Base-by-base conservation (phyloP, 2,113 vertebrate species). In the Hyaena hyaena region DNA sequence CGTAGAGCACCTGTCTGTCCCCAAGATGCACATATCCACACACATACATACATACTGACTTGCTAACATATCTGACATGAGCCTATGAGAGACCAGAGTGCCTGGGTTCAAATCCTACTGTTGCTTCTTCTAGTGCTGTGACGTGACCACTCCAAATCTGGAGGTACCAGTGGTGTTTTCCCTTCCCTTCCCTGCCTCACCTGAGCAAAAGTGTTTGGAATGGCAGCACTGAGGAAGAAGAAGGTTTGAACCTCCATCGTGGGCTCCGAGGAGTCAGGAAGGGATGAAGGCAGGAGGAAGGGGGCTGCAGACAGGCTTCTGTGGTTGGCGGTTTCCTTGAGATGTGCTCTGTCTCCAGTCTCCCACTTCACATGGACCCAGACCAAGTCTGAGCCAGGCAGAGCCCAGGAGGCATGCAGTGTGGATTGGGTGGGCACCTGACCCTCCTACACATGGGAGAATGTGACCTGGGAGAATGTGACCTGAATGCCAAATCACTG, bases 391-490 rank as follows among this genome's bases (percentile, higher is more conserved):
- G 73, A 90, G 17, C 61, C 45, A 24, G 77, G 45, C 68, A 90
- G 80, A 93, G 17, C 68, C 79, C 63, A 31, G 11, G 14, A 43
- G 73, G 50, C 43, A 19, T 10, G 23, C 58, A 45, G 4, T 82
- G 12, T 89, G 61, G 87, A 16, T 66, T 88, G 17, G 26, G 24
- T 55, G 77, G 65, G 33, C 31, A n/a, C 76, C 53, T 73, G 77
- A 15, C 11, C 2, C 16, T 12, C 31, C n/a, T 26, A 45, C 8
- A 15, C 16, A 7, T 58, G 31, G 21, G 15, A 91, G 55, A 93
- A 28, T 69, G 39, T 97, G 90, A 53, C 26, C 68, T n/a, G 92
- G 39, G 39, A 39, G 39, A 93, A 28, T 68, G 39, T 97, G 89
- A 53, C 26, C 74, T 31, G 92, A 45, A 43, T 87, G 39, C 53